Conservation (phyloP, 2,113 vertebrate species). For the Numenius arquata region DNA sequence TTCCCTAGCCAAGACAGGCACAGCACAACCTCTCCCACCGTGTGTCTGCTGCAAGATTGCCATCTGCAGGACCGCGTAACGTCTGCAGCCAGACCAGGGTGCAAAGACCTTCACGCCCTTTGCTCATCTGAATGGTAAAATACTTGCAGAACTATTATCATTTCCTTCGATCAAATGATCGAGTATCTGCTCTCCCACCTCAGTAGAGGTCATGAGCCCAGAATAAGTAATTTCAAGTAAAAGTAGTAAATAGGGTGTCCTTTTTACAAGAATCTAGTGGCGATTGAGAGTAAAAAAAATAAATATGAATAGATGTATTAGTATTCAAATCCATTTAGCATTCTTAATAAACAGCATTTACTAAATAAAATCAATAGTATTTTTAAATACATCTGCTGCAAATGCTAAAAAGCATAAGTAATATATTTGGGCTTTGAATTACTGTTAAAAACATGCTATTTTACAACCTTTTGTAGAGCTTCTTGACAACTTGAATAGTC, state of each 20-base stretch:
- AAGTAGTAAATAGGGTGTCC: background rate
- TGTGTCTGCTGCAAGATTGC: slow-evolving; percentile 33
- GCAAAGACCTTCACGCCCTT: background rate
- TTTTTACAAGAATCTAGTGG: background rate
- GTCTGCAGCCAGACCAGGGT: background rate
- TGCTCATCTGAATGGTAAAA: background rate
- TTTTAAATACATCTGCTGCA: background rate
- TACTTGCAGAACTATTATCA: background rate
- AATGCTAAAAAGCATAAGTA: background rate
- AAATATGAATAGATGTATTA: background rate
- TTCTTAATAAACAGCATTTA: background rate
- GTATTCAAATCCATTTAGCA: background rate
- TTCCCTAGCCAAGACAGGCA: background rate
- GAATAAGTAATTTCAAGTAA: background rate
- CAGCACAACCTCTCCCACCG: background rate
- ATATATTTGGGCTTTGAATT: background rate
- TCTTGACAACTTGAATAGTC: background rate
- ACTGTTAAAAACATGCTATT: background rate
- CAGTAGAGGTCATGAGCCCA: background rate
- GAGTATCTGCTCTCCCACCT: background rate
- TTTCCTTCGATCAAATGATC: accelerated
- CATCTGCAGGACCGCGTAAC: slow-evolving; percentile 15
- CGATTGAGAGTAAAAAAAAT: background rate
- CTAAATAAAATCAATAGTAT: background rate
- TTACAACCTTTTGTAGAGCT: background rate